A percentile compares a stretch with the other conserved stretches of the same genome.
Conservation (phyloP, 2,888 invertebrate genomes). For the Cloeon dipterum region DNA sequence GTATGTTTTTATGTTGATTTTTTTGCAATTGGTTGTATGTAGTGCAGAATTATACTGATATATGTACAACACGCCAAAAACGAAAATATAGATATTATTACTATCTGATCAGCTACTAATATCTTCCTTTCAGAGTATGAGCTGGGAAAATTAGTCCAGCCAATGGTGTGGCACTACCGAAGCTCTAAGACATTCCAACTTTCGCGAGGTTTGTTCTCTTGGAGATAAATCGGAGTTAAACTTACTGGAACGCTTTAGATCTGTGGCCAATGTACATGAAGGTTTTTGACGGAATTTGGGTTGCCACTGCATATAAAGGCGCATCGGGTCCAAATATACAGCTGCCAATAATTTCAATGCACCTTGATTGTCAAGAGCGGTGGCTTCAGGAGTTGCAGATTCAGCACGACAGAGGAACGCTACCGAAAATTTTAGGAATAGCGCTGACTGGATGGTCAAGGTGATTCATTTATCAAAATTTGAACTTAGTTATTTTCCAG, state of each 20-base stretch:
- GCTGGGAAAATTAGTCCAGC: conserved; percentile 33
- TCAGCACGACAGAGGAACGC: conserved; percentile 21
- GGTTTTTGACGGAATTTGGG: conserved; percentile 50
- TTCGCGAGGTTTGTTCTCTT: conserved; percentile 20
- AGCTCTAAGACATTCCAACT: conserved; percentile 26
- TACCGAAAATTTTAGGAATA: conserved; percentile 34
- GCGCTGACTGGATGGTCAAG: conserved; percentile 53
- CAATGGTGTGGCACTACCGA: conserved; percentile 46
- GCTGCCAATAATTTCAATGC: conserved; percentile 40
- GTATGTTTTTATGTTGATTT: background rate
- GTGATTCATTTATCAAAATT: conserved; percentile 22
- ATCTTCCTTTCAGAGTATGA: conserved; percentile 29
- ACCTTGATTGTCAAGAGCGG: conserved; percentile 50
- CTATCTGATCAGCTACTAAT: too few species aligned
- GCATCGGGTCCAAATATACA: conserved; percentile 54
- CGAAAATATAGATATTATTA: too few species aligned
- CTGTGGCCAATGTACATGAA: conserved; percentile 39
- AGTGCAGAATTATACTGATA: background rate
- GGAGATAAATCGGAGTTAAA: background rate
- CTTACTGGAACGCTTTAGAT: conserved; percentile 8
- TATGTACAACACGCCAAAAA: background rate
- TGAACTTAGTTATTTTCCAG: too few species aligned
- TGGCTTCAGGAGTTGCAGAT: conserved; percentile 37
- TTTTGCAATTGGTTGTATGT: background rate
- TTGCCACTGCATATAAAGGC: conserved; percentile 66